Percentiles rank a stretch among this genome's conserved stretches.
Conservation (phyloP, 2,113 vertebrate genomes). For the Tetraodon nigroviridis region DNA sequence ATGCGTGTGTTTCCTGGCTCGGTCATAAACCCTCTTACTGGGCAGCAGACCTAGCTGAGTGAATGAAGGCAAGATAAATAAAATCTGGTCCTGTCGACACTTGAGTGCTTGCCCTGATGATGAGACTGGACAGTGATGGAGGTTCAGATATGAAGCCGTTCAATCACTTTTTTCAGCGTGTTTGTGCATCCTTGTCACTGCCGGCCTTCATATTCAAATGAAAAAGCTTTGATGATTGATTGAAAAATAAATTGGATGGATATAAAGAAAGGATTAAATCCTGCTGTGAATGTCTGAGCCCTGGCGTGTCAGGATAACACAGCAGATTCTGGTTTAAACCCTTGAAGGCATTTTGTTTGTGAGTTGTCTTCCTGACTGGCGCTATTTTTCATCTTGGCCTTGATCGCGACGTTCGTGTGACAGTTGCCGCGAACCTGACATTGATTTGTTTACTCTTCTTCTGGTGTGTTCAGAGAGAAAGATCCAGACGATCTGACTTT, state of each 20-base stretch:
- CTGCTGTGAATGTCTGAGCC: slow-evolving; percentile 25
- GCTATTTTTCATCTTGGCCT: slow-evolving; percentile 13
- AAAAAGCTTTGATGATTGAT: slow-evolving; percentile 34
- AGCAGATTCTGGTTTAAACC: slow-evolving; percentile 8
- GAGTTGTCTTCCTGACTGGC: slow-evolving; percentile 1
- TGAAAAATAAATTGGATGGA: slow-evolving; percentile 21
- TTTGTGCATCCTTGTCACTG: neutral
- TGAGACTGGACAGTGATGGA: too few species aligned
- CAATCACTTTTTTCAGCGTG: neutral
- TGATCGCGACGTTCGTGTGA: slow-evolving; percentile 29
- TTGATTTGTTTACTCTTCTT: slow-evolving; percentile 29
- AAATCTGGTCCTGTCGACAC: too few species aligned
- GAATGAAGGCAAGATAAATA: too few species aligned
- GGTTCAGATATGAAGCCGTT: too few species aligned
- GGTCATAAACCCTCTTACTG: too few species aligned
- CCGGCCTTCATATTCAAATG: slow-evolving; percentile 37
- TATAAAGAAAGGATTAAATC: slow-evolving; percentile 7
- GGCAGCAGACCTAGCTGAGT: too few species aligned
- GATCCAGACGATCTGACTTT: neutral
- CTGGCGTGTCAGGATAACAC: slow-evolving; percentile 29
- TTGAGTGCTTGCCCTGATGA: too few species aligned
- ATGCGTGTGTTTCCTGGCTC: too few species aligned
- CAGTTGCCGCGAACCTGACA: slow-evolving; percentile 3
- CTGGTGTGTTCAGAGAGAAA: neutral
- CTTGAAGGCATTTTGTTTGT: slow-evolving; percentile 6